These are phyloP conservation scores for Apostichopus parvimensis DNA, from an alignment of 35 echinoderm and acorn worm genomes.

Conservation along the genomic window DNA sequence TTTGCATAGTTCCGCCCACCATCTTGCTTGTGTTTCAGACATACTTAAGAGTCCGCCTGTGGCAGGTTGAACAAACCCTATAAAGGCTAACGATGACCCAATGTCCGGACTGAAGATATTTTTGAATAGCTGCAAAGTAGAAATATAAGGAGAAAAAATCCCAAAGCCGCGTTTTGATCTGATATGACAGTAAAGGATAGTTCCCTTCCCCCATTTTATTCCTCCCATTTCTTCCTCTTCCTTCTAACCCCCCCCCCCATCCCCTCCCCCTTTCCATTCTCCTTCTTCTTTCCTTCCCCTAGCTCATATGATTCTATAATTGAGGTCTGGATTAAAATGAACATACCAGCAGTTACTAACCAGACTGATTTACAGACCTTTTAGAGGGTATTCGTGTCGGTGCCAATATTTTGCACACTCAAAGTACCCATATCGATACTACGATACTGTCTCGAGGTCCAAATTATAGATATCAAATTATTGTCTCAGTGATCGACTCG, in stretches of 20 bases:
- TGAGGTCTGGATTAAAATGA: too few relatives aligned
- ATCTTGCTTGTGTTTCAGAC: constrained; percentile 93
- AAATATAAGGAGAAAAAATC: not conserved
- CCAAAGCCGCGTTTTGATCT: not conserved
- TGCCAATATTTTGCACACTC: too few relatives aligned
- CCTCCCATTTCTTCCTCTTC: not conserved
- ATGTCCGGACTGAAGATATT: constrained; percentile 90
- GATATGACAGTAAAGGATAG: not conserved
- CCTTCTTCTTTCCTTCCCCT: too few relatives aligned
- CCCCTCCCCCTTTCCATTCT: too few relatives aligned
- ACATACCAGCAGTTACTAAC: too few relatives aligned
- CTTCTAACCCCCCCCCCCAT: not conserved
- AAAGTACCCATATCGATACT: too few relatives aligned
- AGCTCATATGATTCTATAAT: too few relatives aligned
- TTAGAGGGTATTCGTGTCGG: too few relatives aligned
- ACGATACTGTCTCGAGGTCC: too few relatives aligned
- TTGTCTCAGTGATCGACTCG: too few relatives aligned
- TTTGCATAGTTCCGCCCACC: constrained; percentile 91
- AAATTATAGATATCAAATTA: too few relatives aligned
- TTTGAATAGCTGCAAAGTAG: constrained; percentile 79
- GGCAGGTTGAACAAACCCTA: constrained; percentile 95
- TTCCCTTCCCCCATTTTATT: not conserved
- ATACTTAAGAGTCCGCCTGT: constrained; percentile 90
- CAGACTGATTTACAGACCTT: too few relatives aligned
- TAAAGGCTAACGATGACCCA: constrained; percentile 83